phyloP scores from a whole-genome alignment of 64 coral and sea anemone species.

The Actinia tenebrosa region DNA sequence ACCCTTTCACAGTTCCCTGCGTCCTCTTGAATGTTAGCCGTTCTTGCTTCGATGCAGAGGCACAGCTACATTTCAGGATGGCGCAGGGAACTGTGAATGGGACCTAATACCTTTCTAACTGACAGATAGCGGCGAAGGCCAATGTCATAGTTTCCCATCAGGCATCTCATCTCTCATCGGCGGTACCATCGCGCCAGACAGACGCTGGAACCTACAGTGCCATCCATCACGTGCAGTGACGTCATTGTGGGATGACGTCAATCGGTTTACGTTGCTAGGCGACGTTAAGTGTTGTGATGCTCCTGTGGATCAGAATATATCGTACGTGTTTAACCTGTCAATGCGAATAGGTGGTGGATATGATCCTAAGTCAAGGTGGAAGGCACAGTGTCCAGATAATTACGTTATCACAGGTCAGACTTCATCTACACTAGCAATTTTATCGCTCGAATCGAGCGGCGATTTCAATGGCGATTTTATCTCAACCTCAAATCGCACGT shows the following conservation, averaged over 20 bases:
- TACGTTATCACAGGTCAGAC: constrained; percentile 17
- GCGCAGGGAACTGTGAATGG: too few species aligned
- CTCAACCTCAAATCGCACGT: too few species aligned
- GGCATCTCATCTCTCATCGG: neutral
- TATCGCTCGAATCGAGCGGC: too few species aligned
- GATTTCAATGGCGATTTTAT: neutral
- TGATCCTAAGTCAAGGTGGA: neutral
- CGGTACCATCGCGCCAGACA: neutral
- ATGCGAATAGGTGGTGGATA: neutral
- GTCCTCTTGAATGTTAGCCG: too few species aligned
- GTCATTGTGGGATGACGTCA: neutral
- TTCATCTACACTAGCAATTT: too few species aligned
- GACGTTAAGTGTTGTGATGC: constrained; percentile 14
- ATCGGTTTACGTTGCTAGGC: neutral
- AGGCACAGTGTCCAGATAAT: constrained; percentile 1
- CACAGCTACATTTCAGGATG: too few species aligned
- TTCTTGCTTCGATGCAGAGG: too few species aligned
- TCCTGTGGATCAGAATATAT: constrained; percentile 15
- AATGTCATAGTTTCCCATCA: constrained; percentile 8
- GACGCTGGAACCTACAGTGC: neutral
- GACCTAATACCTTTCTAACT: too few species aligned
- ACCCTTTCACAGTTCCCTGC: too few species aligned
- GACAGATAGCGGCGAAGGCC: neutral
- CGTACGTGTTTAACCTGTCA: constrained; percentile 9
- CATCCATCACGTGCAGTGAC: neutral